Conservation (phyloP, 2,113 vertebrate species). For the Saguinus midas region DNA sequence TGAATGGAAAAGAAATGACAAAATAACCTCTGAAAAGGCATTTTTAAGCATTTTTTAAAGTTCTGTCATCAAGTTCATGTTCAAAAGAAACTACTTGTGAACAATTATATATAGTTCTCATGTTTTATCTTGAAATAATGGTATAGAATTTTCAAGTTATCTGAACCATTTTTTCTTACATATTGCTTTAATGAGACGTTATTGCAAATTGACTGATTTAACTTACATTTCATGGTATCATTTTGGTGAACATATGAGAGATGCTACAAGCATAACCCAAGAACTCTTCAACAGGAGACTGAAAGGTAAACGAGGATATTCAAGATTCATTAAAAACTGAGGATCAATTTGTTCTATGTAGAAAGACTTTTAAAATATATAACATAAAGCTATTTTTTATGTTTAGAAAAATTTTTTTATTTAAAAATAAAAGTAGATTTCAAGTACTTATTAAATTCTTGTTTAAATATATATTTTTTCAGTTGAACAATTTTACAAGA, state of each 20-base stretch:
- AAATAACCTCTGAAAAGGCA: neutral
- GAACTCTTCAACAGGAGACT: neutral
- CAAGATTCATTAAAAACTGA: neutral
- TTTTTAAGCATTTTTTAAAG: neutral
- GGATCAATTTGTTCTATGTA: neutral
- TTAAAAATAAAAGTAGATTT: neutral
- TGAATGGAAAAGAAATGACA: neutral
- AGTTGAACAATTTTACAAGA: neutral
- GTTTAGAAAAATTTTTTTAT: neutral
- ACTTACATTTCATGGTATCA: neutral
- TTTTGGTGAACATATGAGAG: neutral
- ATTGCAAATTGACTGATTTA: neutral
- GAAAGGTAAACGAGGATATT: neutral
- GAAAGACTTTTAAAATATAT: neutral
- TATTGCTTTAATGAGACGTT: neutral
- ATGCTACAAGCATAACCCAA: neutral
- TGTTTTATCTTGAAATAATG: conserved; percentile 24
- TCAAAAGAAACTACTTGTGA: neutral
- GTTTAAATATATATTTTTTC: neutral
- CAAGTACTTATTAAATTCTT: neutral
- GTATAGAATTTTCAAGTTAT: neutral
- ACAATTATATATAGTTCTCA: neutral
- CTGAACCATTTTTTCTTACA: neutral
- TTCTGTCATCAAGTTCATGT: neutral
- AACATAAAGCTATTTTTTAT: neutral